Evolutionary conservation across 2,113 vertebrate genomes (phyloP).

Genomic region (Orthonyx spaldingii): DNA sequence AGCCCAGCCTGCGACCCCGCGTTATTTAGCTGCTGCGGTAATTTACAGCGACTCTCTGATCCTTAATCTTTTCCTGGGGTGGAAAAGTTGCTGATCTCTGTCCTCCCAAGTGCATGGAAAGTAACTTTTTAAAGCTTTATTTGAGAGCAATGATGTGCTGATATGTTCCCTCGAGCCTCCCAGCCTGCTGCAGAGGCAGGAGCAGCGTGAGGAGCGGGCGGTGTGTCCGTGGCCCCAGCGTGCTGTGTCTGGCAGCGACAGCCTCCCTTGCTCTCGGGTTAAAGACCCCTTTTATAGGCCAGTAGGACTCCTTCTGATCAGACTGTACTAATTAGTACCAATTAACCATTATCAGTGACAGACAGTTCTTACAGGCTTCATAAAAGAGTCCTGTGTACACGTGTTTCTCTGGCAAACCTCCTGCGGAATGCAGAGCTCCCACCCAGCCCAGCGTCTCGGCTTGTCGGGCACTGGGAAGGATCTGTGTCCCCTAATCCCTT

Average conservation of each 20-base stretch:
- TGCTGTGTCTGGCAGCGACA: neutral
- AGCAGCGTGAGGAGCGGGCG: rapidly evolving
- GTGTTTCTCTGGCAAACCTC: neutral
- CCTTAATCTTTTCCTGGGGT: neutral
- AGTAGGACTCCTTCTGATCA: neutral
- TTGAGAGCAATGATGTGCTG: neutral
- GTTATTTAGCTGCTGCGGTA: neutral
- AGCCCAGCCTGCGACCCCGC: neutral
- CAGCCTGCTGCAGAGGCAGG: neutral
- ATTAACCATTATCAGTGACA: neutral
- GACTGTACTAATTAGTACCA: neutral
- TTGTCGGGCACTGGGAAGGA: neutral
- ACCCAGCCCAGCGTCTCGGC: neutral
- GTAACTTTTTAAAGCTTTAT: neutral
- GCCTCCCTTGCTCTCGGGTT: neutral
- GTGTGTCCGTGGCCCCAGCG: neutral
- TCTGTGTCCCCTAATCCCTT: rapidly evolving
- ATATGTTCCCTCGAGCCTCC: neutral
- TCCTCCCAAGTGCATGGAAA: neutral
- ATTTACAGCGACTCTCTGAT: neutral
- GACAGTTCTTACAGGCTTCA: neutral
- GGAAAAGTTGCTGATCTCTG: neutral
- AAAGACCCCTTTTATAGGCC: neutral
- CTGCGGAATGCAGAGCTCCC: neutral
- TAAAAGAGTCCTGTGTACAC: neutral